Conservation (phyloP, 2,888 invertebrate genomes). For the Aelia acuminata region DNA sequence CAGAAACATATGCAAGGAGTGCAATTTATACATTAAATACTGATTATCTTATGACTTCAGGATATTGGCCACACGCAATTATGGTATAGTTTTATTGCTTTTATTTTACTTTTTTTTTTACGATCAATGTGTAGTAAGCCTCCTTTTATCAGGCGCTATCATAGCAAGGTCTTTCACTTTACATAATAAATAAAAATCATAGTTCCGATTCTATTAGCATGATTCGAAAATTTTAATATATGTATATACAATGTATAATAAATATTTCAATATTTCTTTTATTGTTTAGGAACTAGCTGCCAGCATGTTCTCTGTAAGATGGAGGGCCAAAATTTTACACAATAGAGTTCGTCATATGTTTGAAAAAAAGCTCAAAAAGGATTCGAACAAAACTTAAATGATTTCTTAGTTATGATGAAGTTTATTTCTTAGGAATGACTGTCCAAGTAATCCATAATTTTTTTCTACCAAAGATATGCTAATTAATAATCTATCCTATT, state of each 20-base stretch:
- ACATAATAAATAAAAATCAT: too few species aligned
- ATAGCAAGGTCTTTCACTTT: too few species aligned
- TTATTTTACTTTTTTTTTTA: not conserved
- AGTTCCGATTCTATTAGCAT: too few species aligned
- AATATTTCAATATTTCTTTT: not conserved
- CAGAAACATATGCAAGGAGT: slow-evolving; percentile 17
- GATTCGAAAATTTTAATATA: too few species aligned
- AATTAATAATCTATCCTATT: too few species aligned
- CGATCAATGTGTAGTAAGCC: not conserved
- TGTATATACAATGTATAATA: too few species aligned
- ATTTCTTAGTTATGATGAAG: not conserved
- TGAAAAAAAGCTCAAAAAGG: not conserved
- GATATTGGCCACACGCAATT: slow-evolving; percentile 8
- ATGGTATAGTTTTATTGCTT: slow-evolving; percentile 7
- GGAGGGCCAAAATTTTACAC: not conserved
- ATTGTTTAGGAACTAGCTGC: not conserved
- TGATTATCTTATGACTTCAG: slow-evolving; percentile 28
- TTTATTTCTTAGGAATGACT: not conserved
- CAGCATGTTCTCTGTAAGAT: not conserved
- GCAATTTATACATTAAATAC: slow-evolving; percentile 44
- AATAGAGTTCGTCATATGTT: not conserved
- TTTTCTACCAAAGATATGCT: not conserved
- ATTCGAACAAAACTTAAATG: not conserved
- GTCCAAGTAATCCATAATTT: not conserved
- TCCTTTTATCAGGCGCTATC: not conserved